Conservation (phyloP, 2,888 invertebrate species). For the Gibbula magus region DNA sequence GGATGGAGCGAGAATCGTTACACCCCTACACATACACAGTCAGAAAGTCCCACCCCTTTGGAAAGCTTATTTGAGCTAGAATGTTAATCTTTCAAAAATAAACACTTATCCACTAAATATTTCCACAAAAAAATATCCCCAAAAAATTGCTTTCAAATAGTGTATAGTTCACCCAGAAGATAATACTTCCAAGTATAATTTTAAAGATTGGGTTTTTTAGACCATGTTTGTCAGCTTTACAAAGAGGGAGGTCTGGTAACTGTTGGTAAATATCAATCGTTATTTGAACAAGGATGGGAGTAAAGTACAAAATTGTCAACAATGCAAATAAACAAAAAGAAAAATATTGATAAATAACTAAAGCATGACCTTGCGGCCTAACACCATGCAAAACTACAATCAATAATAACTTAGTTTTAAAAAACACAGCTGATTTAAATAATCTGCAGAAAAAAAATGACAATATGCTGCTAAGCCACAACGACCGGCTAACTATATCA, state of each 20-base stretch:
- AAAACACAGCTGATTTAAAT: slow-evolving; percentile 26
- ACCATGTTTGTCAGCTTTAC: background rate
- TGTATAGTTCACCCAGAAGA: too few relatives aligned
- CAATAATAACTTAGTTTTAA: slow-evolving; percentile 25
- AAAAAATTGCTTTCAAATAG: too few relatives aligned
- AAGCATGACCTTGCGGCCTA: slow-evolving; percentile 15
- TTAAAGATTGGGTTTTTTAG: background rate
- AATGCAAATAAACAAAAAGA: slow-evolving; percentile 25
- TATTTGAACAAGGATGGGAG: slow-evolving; percentile 1
- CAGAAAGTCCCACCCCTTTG: background rate
- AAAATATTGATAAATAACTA: slow-evolving; percentile 24
- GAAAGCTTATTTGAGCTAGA: background rate
- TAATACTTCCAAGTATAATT: too few relatives aligned
- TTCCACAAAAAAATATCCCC: too few relatives aligned
- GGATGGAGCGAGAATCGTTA: background rate
- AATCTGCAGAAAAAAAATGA: slow-evolving; percentile 23
- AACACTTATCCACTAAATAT: too few relatives aligned
- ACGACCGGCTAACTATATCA: slow-evolving; percentile 23
- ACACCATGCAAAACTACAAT: slow-evolving; percentile 28
- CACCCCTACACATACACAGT: slow-evolving; percentile 7
- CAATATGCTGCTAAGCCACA: slow-evolving; percentile 27
- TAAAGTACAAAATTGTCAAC: slow-evolving; percentile 26
- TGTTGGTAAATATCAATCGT: slow-evolving; percentile 19
- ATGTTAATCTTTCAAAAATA: too few relatives aligned
- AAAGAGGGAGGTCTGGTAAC: slow-evolving; percentile 11